Conservation (phyloP, 2,888 invertebrate species). For the Tetragonisca angustula region DNA sequence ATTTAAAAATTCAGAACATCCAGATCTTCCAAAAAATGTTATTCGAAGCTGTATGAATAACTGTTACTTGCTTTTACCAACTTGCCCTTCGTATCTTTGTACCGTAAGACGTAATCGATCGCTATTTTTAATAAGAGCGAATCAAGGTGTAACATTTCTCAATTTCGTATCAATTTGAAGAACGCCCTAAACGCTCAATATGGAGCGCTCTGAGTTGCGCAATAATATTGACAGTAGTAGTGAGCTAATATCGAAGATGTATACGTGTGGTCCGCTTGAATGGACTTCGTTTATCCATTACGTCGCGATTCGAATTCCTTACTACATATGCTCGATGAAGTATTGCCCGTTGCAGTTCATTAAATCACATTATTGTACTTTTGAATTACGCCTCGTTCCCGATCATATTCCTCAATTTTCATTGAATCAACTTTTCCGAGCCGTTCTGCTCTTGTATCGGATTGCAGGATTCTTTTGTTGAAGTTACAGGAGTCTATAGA, state of each 20-base stretch:
- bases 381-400: conserved; percentile 3
- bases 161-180: conserved; percentile 34
- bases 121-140: conserved; percentile 1
- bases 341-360: conserved; percentile 25
- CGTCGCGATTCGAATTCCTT: conserved; percentile 22
- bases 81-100: neutral
- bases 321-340: conserved; percentile 37
- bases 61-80: neutral
- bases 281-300: conserved; percentile 37
- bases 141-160: conserved; percentile 19
- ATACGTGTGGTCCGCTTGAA: neutral
- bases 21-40: neutral
- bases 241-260: conserved; percentile 51
- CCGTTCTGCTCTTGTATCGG: neutral
- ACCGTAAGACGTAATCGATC: neutral
- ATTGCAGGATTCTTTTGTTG: conserved; percentile 16
- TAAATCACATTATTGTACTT: conserved; percentile 11
- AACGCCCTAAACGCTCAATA: conserved; percentile 59
- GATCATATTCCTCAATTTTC: neutral
- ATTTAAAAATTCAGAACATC: conserved; percentile 17
- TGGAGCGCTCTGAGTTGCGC: conserved; percentile 60
- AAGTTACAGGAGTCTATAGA: conserved; percentile 18
- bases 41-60: neutral
- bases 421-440: neutral
- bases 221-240: conserved; percentile 55